Percentiles rank a stretch among this genome's conserved stretches.
Evolutionary conservation across 2,113 vertebrate genomes (phyloP).

Genomic region (Percina caprodes): DNA sequence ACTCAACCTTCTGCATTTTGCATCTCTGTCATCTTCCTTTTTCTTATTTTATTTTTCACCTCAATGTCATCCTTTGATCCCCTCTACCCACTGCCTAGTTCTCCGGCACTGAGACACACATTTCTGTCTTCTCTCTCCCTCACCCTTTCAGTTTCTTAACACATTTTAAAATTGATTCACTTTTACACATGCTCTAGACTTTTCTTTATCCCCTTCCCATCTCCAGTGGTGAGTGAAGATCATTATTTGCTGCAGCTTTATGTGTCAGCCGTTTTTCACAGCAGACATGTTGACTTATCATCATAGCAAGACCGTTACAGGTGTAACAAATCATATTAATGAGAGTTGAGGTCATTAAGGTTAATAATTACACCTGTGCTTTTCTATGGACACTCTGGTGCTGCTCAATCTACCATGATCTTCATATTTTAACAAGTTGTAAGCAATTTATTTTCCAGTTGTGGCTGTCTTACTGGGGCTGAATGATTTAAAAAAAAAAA

Average conservation of each 20-base stretch:
- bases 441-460: background rate
- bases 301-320: background rate
- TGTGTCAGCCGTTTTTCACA: background rate
- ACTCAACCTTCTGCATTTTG: background rate
- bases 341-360: background rate
- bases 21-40: constrained; percentile 17
- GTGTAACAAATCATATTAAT: background rate
- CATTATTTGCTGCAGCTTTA: background rate
- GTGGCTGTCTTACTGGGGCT: too few species aligned
- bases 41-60: background rate
- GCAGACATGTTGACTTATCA: background rate
- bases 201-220: background rate
- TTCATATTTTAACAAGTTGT: background rate
- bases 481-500: too few species aligned
- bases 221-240: background rate
- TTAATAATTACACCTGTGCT: background rate
- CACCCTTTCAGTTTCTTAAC: background rate
- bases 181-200: constrained; percentile 6
- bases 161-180: constrained; percentile 8
- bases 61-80: constrained; percentile 3
- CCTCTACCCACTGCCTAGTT: background rate
- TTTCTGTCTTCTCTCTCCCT: constrained; percentile 7
- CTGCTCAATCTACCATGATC: background rate
- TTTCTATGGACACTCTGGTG: too few species aligned
- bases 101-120: background rate